Base-by-base conservation (phyloP, 1,140 invertebrate species). In the Zaprionus inermis region DNA sequence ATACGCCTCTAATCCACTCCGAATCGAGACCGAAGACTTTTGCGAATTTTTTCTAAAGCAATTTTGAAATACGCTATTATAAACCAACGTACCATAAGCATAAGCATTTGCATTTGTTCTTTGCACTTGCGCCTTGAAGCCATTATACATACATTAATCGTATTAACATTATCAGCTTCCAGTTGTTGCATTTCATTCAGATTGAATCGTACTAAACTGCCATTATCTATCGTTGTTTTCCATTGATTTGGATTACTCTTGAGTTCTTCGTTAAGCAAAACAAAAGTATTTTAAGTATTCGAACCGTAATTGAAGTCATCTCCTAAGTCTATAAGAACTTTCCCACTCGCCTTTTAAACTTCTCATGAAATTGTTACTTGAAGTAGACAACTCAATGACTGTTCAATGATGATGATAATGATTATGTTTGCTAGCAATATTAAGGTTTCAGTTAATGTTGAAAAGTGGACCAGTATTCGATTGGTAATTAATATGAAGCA, bases 21-120 rank as follows among this genome's bases (percentile, higher is more conserved):
- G 52, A 57, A 70, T 59, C 79, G 86, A 86, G 81, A 90, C 79
- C 84, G 85, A 89, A 89, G 84, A 89, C 84, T 89, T 83, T 83
- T 84, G 84, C 82, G 80, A 81, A 89, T 84, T 89, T 80, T 75
- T 84, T 89, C 73, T 80, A 89, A 69, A 75, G 60, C 76, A 71
- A 79, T 79, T 85, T 85, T 70, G 44, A 63, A 57, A 58, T 64
- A 74, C 24, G 67, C 72, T 70, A 75, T 51, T n/a, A 66, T 59
- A 61, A 72, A 64, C 32, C 44, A 70, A 75, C 20, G 46, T 38
- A 75, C 63, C 76, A 76, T 76, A 76, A 69, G 59, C 68, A 78
- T 84, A 84, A 84, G 68, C 34, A 66, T 46, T 44, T 60, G 57
- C 57, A 78, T 58, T 51, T 20, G 49, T 65, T 44, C 54, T 68